Percentiles rank a stretch among this genome's conserved stretches.
These are phyloP conservation scores for Stegodyphus mimosarum DNA, from an alignment of 1,140 invertebrate genomes.

Conservation along the genomic window DNA sequence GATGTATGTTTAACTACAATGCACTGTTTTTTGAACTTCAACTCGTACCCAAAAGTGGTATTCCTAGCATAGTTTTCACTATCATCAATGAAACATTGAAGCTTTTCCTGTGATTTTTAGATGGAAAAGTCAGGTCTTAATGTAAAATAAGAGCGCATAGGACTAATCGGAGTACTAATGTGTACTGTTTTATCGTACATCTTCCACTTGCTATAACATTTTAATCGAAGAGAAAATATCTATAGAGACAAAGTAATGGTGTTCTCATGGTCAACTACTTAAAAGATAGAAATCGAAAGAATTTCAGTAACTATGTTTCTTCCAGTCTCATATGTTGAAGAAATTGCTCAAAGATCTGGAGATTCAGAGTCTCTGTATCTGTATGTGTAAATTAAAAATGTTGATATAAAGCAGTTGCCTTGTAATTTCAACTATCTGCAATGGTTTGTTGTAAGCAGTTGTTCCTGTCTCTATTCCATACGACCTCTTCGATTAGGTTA, in stretches of 20 bases:
- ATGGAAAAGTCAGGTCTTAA: slow-evolving; percentile 50
- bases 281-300: too few relatives aligned
- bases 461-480: not conserved
- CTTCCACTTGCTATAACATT: slow-evolving; percentile 22
- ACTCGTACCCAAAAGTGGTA: slow-evolving; percentile 52
- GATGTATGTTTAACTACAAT: slow-evolving; percentile 58
- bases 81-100: slow-evolving; percentile 58
- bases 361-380: too few relatives aligned
- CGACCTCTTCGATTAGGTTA: slow-evolving; percentile 8
- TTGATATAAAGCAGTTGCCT: too few relatives aligned
- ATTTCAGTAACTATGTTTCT: too few relatives aligned
- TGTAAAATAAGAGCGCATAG: slow-evolving; percentile 38
- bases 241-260: not conserved
- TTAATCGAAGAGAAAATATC: slow-evolving; percentile 29
- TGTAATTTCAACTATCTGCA: too few relatives aligned
- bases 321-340: too few relatives aligned
- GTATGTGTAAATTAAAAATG: too few relatives aligned
- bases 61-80: slow-evolving; percentile 60
- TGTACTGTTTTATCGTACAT: slow-evolving; percentile 42
- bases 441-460: too few relatives aligned
- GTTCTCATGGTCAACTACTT: too few relatives aligned
- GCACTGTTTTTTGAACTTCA: slow-evolving; percentile 56
- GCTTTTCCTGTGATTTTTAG: slow-evolving; percentile 58
- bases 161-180: slow-evolving; percentile 37
- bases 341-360: too few relatives aligned